A percentile compares a stretch with the other conserved stretches of the same genome.
These are phyloP conservation scores for Linhomoeus sp. DNA, from an alignment of 2,888 invertebrate species.

Conservation along the genomic window DNA sequence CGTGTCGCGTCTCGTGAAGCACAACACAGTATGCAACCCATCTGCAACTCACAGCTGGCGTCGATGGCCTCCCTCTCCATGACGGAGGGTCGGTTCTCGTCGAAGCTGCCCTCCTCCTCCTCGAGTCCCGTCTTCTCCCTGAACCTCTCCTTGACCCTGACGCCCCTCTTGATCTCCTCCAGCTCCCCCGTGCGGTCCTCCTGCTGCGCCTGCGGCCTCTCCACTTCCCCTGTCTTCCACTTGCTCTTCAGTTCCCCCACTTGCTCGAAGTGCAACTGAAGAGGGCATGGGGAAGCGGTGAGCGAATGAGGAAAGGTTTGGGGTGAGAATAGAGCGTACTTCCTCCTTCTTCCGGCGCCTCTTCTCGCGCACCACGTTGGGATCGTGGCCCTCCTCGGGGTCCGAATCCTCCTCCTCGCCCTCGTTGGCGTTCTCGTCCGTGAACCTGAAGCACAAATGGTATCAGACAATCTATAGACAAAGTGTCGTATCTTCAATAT, in stretches of 20 bases:
- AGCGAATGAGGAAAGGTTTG: no score
- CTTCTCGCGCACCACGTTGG: slow-evolving; percentile 13
- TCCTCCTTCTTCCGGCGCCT: slow-evolving; percentile 12
- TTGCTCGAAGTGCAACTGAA: slow-evolving; percentile 13
- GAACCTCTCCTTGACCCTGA: slow-evolving; percentile 22
- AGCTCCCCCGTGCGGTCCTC: slow-evolving; percentile 16
- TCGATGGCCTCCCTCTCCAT: slow-evolving; percentile 17
- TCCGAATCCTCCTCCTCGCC: slow-evolving; percentile 11
- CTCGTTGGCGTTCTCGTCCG: slow-evolving; percentile 12
- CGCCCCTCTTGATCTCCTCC: slow-evolving; percentile 20
- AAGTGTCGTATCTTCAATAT: no score
- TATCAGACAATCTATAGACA: no score
- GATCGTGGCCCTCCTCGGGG: slow-evolving; percentile 14
- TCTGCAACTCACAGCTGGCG: slow-evolving; percentile 8
- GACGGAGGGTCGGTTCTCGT: background rate
- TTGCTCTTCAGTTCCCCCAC: slow-evolving; percentile 24
- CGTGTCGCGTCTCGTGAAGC: no score
- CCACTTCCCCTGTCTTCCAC: slow-evolving; percentile 26
- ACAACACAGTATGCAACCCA: no score
- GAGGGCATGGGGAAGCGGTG: no score
- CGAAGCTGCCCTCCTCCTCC: slow-evolving; percentile 8
- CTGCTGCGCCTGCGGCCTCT: slow-evolving; percentile 16
- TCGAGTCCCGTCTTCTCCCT: slow-evolving; percentile 13
- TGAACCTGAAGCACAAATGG: no score
- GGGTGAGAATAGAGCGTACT: no score